A percentile compares a stretch with the other conserved stretches of the same genome.
These are phyloP conservation scores for Andrena cerasifolii DNA, from an alignment of 1,140 invertebrate genomes.

Conservation along the genomic window DNA sequence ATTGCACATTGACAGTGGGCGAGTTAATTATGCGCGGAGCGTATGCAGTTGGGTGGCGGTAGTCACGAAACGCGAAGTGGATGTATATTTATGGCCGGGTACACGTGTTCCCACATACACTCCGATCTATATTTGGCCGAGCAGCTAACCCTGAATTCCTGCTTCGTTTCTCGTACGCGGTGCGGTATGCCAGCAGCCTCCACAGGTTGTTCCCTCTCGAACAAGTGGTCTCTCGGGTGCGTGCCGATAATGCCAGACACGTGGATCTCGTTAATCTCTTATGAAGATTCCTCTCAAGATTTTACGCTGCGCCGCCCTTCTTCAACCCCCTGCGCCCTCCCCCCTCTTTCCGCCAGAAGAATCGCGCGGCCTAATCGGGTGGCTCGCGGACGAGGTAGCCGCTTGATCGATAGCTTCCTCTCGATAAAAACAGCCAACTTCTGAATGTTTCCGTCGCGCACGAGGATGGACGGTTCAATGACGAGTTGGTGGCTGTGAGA, in stretches of 20 bases:
- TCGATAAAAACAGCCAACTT: too few species aligned
- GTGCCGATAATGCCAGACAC: conserved; percentile 67
- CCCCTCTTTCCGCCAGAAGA: too few species aligned
- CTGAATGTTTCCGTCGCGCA: too few species aligned
- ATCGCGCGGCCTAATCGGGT: too few species aligned
- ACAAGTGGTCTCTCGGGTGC: conserved; percentile 66
- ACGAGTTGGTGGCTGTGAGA: too few species aligned
- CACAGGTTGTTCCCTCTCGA: conserved; percentile 63
- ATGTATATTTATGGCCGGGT: conserved; percentile 63
- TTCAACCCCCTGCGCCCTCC: too few species aligned
- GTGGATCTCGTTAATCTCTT: conserved; percentile 62
- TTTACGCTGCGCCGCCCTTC: neutral
- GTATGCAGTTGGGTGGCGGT: conserved; percentile 28
- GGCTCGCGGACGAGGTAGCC: too few species aligned
- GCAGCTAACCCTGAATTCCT: conserved; percentile 64
- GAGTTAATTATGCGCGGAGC: conserved; percentile 37
- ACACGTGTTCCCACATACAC: conserved; percentile 64
- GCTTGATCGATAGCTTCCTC: too few species aligned
- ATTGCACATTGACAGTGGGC: too few species aligned
- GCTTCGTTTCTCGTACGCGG: conserved; percentile 50
- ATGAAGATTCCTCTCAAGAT: conserved; percentile 13
- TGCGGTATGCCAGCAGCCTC: conserved; percentile 65
- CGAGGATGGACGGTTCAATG: too few species aligned
- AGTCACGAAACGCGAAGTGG: conserved; percentile 45
- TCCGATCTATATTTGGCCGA: conserved; percentile 64